These are phyloP conservation scores for Neolamprologus caudopunctatus DNA, from an alignment of 2,113 vertebrate species.

Conservation along the genomic window DNA sequence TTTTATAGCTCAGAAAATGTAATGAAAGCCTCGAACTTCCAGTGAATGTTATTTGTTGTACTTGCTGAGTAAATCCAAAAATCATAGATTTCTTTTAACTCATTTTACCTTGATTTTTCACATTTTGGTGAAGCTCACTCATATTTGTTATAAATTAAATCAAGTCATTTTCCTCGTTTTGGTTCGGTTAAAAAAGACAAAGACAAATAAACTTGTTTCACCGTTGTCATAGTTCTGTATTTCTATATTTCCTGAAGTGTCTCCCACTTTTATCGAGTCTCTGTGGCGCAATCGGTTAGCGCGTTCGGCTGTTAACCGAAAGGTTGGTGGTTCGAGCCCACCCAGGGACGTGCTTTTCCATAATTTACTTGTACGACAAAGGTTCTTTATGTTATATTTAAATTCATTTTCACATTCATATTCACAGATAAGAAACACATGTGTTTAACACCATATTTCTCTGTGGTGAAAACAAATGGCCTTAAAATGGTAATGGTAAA, in stretches of 20 bases:
- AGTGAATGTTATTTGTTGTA: not conserved
- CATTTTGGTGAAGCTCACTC: not conserved
- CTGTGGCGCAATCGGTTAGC: conserved; percentile 63
- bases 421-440: not conserved
- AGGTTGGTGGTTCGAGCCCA: conserved; percentile 68
- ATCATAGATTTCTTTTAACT: not conserved
- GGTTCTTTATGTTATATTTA: not conserved
- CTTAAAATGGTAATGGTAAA: not conserved
- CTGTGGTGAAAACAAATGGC: not conserved
- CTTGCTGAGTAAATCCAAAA: not conserved
- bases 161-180: not conserved
- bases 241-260: not conserved
- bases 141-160: not conserved
- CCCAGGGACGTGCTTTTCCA: conserved; percentile 27
- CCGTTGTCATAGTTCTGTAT: not conserved
- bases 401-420: not conserved
- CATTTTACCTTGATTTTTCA: not conserved
- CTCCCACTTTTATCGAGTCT: fast-evolving
- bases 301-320: conserved; percentile 67
- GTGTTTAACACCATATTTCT: not conserved
- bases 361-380: not conserved
- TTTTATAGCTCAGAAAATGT: not conserved
- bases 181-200: not conserved
- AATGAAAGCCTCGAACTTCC: not conserved
- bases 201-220: no score